Base-by-base conservation (phyloP, 2,113 vertebrate genomes). In the Daboia siamensis region DNA sequence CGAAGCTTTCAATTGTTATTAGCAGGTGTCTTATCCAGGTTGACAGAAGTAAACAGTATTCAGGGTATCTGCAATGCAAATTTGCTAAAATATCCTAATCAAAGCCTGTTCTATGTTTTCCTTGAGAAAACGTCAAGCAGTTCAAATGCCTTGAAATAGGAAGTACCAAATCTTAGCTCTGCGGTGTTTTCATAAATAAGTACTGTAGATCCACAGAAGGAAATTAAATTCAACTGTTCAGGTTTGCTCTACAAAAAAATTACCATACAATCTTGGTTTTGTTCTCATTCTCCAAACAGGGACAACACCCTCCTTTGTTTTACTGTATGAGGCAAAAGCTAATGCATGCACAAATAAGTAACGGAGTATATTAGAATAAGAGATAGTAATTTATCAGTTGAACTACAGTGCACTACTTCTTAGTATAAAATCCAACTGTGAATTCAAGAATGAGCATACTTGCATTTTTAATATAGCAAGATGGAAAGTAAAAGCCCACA, bases 41-140 rank as follows among this genome's bases (percentile, higher is more conserved):
- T 54, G 86, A n/a, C 86, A 33, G 86, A 87, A 55, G 86, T 87
- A 87, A 87, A 87, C 86, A 87, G 86, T 20, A 87, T 55, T 87
- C 29, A n/a, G 52, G 15, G 26, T 15, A 87, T 33, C 74, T 80
- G 23, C 86, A 87, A 87, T 54, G 52, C 86, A 87, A 87, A 54
- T 80, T 80, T 80, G 17, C 74, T 44, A 44, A 80, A 80, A 80
- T 80, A 44, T 44, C 44, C 74, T 44, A 80, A 80, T 44, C 74
- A 80, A 80, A 80, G 20, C 74, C 44, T 39, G 33, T 39, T 80
- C 33, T 80, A 61, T 11, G 33, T 80, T 80, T 80, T 44, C 33
- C 20, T 33, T 80, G 17, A 44, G 15, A 44, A 80, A 80, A 80
- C 33, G 0, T 44, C 33, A 44, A 44, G 33, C 3, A 80, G 33